Conservation (phyloP, 1,140 invertebrate species). For the Calycopis cecrops region DNA sequence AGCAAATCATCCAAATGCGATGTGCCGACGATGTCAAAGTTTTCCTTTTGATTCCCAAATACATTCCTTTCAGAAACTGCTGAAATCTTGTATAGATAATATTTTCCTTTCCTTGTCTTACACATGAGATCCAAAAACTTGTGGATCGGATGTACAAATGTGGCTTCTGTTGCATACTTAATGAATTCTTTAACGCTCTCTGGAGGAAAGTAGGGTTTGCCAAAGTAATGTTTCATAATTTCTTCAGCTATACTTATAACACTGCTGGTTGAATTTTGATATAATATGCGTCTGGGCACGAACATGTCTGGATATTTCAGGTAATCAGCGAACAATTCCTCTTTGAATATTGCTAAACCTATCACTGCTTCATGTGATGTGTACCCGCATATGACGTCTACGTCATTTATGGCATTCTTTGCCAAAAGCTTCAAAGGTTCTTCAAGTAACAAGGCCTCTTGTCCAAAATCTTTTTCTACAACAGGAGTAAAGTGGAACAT, state of each 20-base stretch:
- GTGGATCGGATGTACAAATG: slow-evolving; percentile 56
- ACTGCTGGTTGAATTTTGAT: slow-evolving; percentile 26
- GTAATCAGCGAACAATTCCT: slow-evolving; percentile 31
- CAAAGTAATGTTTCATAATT: slow-evolving; percentile 69
- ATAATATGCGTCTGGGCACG: slow-evolving; percentile 36
- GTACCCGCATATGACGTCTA: slow-evolving; percentile 78
- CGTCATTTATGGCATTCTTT: slow-evolving; percentile 63
- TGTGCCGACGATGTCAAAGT: slow-evolving; percentile 34
- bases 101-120: slow-evolving; percentile 25
- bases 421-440: slow-evolving; percentile 40
- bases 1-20: slow-evolving; percentile 48
- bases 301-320: slow-evolving; percentile 37
- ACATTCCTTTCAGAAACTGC: slow-evolving; percentile 37
- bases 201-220: slow-evolving; percentile 35
- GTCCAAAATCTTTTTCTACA: slow-evolving; percentile 57
- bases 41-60: slow-evolving; percentile 24
- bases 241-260: slow-evolving; percentile 41
- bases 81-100: slow-evolving; percentile 40
- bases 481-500: slow-evolving; percentile 48
- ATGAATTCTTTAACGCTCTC: slow-evolving; percentile 44
- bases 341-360: slow-evolving; percentile 29
- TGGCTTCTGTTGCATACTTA: slow-evolving; percentile 44
- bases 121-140: slow-evolving; percentile 45
- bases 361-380: slow-evolving; percentile 71
- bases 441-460: slow-evolving; percentile 51